Conservation (phyloP, 2,888 invertebrate species). For the Rhingia rostrata region DNA sequence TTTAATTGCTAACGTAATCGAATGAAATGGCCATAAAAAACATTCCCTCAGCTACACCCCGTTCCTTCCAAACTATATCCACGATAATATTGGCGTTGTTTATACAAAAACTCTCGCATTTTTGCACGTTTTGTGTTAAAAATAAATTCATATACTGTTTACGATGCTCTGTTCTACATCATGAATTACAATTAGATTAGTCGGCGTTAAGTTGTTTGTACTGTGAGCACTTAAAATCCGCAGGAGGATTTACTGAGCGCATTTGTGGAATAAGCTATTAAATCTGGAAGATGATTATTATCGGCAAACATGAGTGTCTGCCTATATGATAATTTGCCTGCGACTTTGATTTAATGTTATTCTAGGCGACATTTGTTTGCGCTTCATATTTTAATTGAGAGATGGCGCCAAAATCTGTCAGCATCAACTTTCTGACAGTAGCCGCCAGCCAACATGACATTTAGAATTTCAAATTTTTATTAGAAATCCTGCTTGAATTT, state of each 20-base stretch:
- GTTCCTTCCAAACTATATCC: not conserved
- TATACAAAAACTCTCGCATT: constrained; percentile 30
- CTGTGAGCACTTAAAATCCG: not conserved
- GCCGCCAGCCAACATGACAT: no score
- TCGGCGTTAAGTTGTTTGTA: not conserved
- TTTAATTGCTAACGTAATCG: constrained; percentile 29
- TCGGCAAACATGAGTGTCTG: not conserved
- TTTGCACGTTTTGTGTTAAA: constrained; percentile 56
- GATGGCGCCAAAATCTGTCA: no score
- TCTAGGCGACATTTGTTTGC: no score
- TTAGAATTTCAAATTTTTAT: no score
- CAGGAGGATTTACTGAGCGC: not conserved
- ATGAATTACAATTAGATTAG: constrained; percentile 57
- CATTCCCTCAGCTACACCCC: not conserved
- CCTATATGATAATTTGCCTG: no score
- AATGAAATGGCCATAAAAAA: constrained; percentile 27
- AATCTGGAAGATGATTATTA: not conserved
- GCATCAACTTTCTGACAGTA: no score
- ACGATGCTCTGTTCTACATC: constrained; percentile 35
- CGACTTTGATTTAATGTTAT: no score
- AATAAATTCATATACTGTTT: constrained; percentile 27
- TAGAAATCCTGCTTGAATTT: no score
- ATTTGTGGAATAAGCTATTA: not conserved
- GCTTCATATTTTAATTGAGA: no score
- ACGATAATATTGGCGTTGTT: constrained; percentile 12